Evolutionary conservation across 2,113 vertebrate species (phyloP), one percentile per base, ranked within the genome.

Genomic region (Pterocles gutturalis): DNA sequence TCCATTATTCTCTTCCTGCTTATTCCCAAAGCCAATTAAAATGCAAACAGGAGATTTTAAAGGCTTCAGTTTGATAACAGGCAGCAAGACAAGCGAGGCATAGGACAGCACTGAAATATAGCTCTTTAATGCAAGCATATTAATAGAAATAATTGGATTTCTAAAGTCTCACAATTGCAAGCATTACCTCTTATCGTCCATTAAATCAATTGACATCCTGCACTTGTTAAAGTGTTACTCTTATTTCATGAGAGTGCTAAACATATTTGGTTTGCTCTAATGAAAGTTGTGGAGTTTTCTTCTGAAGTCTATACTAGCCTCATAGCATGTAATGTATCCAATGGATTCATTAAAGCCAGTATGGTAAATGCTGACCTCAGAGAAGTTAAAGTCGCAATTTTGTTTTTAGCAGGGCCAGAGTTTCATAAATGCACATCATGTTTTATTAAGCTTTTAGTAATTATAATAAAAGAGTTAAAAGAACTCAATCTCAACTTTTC

Each of bases 81-180:
- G 92, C 94, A 91, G 93, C 57, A 93, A 97, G 97, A 97, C 95
- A 97, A 97, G 95, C 2, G 49, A 98, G 93, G 87, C 97, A 97
- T 76, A 84, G 97, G 97, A 92, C 64, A 96, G 94, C 91, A 93
- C 81, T 98, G 95, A 98, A 97, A 98, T 97, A 97, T 38, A 90
- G 87, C 70, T 96, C 94, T 77, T 96, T 98, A 97, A 98, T 94
- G 82, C 89, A 93, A 94, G 94, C 95, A 95, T 93, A 97, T 95
- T 96, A 98, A 98, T 85, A 96, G 95, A 95, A 98, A 98, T 98
- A 98, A 98, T 98, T 98, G 96, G 97, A 98, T 98, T 98, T 97
- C 96, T 97, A 96, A 97, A 97, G 96, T 92, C 95, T 96, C 83
- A 97, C 93, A 94, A 91, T 91, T 95, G 83, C 92, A 93, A 97